Percentiles rank a stretch among this genome's conserved stretches.
Evolutionary conservation across 2,888 invertebrate species (phyloP).

Genomic region (Odontocerum albicorne): DNA sequence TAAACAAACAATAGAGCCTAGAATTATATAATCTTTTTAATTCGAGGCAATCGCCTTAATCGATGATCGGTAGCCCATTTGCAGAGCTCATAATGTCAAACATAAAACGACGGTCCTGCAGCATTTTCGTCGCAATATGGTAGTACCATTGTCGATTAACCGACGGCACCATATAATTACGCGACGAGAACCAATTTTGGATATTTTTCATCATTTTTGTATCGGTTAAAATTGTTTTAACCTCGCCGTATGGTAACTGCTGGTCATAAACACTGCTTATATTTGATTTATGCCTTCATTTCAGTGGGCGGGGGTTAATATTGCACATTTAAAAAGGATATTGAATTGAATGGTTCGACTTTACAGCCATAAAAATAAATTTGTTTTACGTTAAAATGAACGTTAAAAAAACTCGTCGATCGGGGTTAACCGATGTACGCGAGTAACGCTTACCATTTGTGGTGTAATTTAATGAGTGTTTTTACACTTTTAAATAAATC

Average conservation of each 20-base stretch:
- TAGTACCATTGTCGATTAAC: slow-evolving; percentile 27
- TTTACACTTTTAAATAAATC: too few relatives aligned
- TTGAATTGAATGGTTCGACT: slow-evolving; percentile 5
- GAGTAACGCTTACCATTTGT: too few relatives aligned
- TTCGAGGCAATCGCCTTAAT: too few relatives aligned
- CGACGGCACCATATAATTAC: slow-evolving; percentile 29
- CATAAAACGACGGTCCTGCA: slow-evolving; percentile 19
- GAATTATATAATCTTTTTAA: too few relatives aligned
- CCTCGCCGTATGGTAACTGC: slow-evolving; percentile 10
- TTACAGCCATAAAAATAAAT: slow-evolving; percentile 4
- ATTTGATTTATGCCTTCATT: slow-evolving; percentile 16
- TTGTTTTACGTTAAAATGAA: neutral
- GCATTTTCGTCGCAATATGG: slow-evolving; percentile 29
- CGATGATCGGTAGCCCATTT: too few relatives aligned
- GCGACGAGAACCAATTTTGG: slow-evolving; percentile 32
- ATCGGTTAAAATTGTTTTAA: slow-evolving; percentile 25
- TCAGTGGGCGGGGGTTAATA: slow-evolving; percentile 4
- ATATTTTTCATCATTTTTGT: slow-evolving; percentile 25
- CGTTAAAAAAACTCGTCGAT: neutral
- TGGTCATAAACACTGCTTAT: slow-evolving; percentile 21
- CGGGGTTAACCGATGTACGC: neutral
- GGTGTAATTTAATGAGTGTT: too few relatives aligned
- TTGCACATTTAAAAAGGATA: slow-evolving; percentile 9
- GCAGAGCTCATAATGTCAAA: too few relatives aligned
- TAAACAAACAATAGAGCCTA: too few relatives aligned